Evolutionary conservation across 2,113 vertebrate genomes (phyloP).

Genomic region (Cariama cristata): DNA sequence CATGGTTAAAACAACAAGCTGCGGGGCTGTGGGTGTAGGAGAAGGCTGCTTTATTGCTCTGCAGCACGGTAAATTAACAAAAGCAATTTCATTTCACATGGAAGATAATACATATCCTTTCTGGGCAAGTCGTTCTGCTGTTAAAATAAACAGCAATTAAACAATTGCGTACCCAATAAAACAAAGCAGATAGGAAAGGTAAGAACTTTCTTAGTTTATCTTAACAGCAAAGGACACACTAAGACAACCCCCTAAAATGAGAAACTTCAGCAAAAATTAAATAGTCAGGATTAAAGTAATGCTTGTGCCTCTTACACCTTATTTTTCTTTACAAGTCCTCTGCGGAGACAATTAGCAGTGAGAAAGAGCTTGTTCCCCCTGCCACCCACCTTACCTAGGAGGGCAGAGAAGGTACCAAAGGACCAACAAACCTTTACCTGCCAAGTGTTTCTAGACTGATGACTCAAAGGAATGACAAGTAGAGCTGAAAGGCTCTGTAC

Average conservation of each 20-base stretch:
- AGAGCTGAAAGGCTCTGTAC: not conserved
- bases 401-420: not conserved
- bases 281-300: not conserved
- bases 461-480: not conserved
- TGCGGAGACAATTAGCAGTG: not conserved
- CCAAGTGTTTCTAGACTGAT: not conserved
- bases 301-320: not conserved
- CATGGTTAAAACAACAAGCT: not conserved
- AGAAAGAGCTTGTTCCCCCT: not conserved
- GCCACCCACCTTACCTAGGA: not conserved
- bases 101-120: not conserved
- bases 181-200: not conserved
- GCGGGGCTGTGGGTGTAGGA: not conserved
- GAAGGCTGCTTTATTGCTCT: not conserved
- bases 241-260: not conserved
- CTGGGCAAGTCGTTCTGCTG: not conserved
- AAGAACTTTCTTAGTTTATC: not conserved
- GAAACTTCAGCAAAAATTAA: not conserved
- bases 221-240: not conserved
- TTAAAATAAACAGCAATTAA: constrained; percentile 31
- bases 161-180: not conserved
- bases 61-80: not conserved
- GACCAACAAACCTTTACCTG: not conserved
- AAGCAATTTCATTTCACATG: not conserved
- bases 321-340: not conserved